Evolutionary conservation across 2,113 vertebrate species (phyloP), one percentile per base, ranked within the genome.

Genomic region (Aphelocoma coerulescens): DNA sequence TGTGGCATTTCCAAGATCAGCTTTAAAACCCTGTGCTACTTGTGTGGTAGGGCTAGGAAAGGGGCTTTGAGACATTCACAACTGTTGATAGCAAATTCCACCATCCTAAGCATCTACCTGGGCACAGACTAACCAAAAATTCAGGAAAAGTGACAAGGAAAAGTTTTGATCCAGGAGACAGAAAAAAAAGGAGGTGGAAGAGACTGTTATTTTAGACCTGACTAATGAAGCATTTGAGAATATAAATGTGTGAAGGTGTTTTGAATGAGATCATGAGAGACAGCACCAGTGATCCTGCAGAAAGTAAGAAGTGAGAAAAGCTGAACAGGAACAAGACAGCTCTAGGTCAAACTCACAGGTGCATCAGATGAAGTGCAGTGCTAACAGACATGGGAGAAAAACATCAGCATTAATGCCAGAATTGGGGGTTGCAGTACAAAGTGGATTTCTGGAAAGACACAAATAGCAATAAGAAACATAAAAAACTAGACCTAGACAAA

Each of bases 301-400:
- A 85, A 95, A 88, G 62, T 9, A 81, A 77, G 63, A 74, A 77
- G 77, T 82, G 87, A 95, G 88, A 95, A 77, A 90, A 93, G 33
- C 57, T 65, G 61, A 91, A 72, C 20, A 85, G 61, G 73, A 89
- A 65, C 35, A 62, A 78, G 37, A 55, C 37, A 87, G n/a, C 57
- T 75, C 72, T 4, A 71, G 61, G 87, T 95, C 81, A 93, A 58
- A 78, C 39, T 81, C 84, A 91, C 65, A 87, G 80, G 78, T 77
- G 57, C n/a, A 81, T 63, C 78, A 94, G 82, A 82, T 28, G 15
- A 76, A 89, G 26, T 1, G 1, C 39, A 35, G 10, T 16, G 19
- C 35, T 59, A 27, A 69, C 48, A 88, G 95, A 74, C 26, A 58
- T 1, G 5, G 59, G 27, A 39, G 13, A 69, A 84, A 73, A 74